Evolutionary conservation across 2,113 vertebrate species (phyloP), one percentile per base, ranked within the genome.

Genomic region (Ciconia stormi): DNA sequence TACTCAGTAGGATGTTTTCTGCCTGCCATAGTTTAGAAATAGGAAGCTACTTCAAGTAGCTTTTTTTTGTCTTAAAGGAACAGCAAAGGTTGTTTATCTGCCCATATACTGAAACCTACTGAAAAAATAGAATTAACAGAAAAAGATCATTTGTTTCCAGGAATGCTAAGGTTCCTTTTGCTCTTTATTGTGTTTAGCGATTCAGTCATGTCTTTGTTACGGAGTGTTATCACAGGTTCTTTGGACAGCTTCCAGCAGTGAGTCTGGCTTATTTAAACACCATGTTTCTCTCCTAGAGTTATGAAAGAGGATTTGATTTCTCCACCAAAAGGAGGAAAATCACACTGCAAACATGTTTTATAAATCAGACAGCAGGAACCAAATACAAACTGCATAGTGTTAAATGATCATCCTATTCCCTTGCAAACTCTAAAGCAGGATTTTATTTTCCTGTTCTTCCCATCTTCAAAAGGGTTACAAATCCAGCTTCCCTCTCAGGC

Each of bases 1-100:
- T 96, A 94, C 50, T 76, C 87, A 72, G 65, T 73, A 93, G 82
- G 89, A 73, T 87, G 65, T 93, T 95, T 95, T 95, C 83, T 96
- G 70, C 80, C 42, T 90, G 83, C 53, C 14, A 40, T 67, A 73
- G n/a, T 66, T 91, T 58, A 50, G 58, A 95, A 93, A 90, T 86
- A 72, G 50, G 71, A 93, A 71, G 63, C 88, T 88, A 59, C 89
- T 71, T 79, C 71, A 21, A 81, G 69, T 52, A 62, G 66, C 19
- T 46, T 77, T 69, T 69, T 70, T 71, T 61, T 65, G 4, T 69
- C 86, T 92, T 95, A 94, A 90, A 89, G 81, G 30, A 80, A 73
- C 55, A 92, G 56, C 23, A 77, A 61, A 84, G 0, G 16, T 29
- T 73, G 38, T 69, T 92, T 88, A 32, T 80, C 27, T 89, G 34